Percentiles rank a stretch among this genome's conserved stretches.
Evolutionary conservation across 2,888 invertebrate species (phyloP).

Genomic region (Drosophila macrothrix): DNA sequence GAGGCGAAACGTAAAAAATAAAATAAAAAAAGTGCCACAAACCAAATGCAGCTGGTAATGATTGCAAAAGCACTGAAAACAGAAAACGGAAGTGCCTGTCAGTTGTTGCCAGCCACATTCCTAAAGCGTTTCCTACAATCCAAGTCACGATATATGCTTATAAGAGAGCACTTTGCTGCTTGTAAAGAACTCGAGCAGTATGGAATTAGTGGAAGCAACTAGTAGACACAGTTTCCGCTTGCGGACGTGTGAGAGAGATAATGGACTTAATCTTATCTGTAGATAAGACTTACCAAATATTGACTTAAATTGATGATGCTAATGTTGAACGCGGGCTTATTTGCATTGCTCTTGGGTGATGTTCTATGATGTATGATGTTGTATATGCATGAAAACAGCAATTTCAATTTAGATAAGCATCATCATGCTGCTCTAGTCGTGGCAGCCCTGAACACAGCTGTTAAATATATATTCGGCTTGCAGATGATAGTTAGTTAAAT

Average conservation of each 20-base stretch:
- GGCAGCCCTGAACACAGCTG: background rate
- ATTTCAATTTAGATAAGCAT: background rate
- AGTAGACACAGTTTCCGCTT: slow-evolving; percentile 18
- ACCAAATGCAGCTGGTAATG: slow-evolving; percentile 39
- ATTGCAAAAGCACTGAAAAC: slow-evolving; percentile 47
- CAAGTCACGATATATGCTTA: slow-evolving; percentile 11
- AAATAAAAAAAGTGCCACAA: slow-evolving; percentile 34
- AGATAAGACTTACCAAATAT: background rate
- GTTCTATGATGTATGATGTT: background rate
- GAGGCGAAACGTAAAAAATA: background rate
- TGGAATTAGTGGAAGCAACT: slow-evolving; percentile 10
- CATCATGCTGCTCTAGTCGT: background rate
- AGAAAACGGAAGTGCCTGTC: slow-evolving; percentile 54
- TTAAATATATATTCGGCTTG: background rate
- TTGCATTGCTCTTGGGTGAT: background rate
- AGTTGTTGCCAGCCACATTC: slow-evolving; percentile 34
- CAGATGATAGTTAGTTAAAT: background rate
- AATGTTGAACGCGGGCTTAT: background rate
- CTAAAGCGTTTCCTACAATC: slow-evolving; percentile 16
- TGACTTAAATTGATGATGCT: background rate
- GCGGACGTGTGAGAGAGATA: background rate
- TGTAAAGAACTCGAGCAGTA: background rate
- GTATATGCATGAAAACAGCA: background rate
- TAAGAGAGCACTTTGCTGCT: background rate
- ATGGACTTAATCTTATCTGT: slow-evolving; percentile 24